Evolutionary conservation across 2,113 vertebrate genomes (phyloP).

Genomic region (Puntigrus tetrazona): DNA sequence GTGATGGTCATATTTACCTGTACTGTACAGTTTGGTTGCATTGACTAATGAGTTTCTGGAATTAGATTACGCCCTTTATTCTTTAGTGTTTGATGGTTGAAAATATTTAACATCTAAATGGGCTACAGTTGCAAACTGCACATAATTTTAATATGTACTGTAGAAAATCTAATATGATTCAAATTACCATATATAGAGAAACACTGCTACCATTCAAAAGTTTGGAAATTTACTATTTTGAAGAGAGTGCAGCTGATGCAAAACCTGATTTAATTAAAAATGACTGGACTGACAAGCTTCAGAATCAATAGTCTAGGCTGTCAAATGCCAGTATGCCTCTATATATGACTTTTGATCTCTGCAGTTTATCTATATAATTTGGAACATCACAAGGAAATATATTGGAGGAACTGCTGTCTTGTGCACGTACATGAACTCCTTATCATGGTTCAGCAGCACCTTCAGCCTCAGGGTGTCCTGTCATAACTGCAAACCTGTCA

Average conservation of each 20-base stretch:
- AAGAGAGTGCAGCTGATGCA: no score
- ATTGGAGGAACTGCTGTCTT: neutral
- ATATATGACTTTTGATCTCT: neutral
- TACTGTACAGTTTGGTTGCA: constrained; percentile 66
- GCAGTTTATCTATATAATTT: neutral
- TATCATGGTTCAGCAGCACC: neutral
- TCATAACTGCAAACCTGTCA: constrained; percentile 25
- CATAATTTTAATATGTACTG: neutral
- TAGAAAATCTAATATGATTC: neutral
- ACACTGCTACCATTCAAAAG: neutral
- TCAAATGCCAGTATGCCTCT: neutral
- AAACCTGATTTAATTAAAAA: neutral
- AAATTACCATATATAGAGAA: neutral
- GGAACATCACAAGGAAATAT: neutral
- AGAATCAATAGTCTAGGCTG: neutral
- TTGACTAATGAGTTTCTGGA: constrained; percentile 66
- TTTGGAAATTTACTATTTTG: no score
- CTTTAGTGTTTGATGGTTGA: constrained; percentile 47
- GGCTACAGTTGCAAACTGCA: constrained; percentile 34
- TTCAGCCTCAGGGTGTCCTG: constrained; percentile 18
- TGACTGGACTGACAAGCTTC: neutral
- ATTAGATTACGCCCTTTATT: constrained; percentile 61
- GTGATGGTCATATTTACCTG: constrained; percentile 71
- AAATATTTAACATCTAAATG: constrained; percentile 26
- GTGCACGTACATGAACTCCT: neutral